A percentile compares a stretch with the other conserved stretches of the same genome.
Conservation (phyloP, 2,888 invertebrate genomes). For the Pyrgus malvae region DNA sequence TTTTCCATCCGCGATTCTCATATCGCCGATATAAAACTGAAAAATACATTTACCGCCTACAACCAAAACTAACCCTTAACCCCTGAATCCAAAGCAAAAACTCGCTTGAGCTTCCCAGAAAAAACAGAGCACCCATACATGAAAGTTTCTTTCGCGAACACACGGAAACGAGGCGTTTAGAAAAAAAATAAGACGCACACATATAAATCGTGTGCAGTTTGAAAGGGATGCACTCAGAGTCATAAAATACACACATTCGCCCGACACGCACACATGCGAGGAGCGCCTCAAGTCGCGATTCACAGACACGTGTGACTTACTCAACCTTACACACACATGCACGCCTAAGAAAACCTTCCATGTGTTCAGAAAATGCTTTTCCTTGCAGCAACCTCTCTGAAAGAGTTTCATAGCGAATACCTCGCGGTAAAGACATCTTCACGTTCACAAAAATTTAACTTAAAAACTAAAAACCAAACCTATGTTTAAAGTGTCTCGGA, state of each 20-base stretch:
- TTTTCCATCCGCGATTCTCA: slow-evolving; percentile 81
- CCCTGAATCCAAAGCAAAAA: slow-evolving; percentile 38
- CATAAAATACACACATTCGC: slow-evolving; percentile 74
- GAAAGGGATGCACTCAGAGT: slow-evolving; percentile 82
- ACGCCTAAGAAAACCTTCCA: slow-evolving; percentile 69
- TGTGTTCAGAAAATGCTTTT: slow-evolving; percentile 81
- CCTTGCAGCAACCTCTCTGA: slow-evolving; percentile 81
- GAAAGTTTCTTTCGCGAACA: slow-evolving; percentile 57
- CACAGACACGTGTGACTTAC: slow-evolving; percentile 52
- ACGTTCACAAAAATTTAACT: slow-evolving; percentile 60
- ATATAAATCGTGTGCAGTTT: slow-evolving; percentile 79
- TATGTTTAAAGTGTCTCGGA: slow-evolving; percentile 30
- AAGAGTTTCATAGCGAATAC: slow-evolving; percentile 82
- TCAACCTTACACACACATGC: slow-evolving; percentile 58
- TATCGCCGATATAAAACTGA: slow-evolving; percentile 82
- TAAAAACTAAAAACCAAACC: slow-evolving; percentile 32
- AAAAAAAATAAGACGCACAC: slow-evolving; percentile 79
- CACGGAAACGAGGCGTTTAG: slow-evolving; percentile 65
- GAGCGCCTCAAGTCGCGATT: slow-evolving; percentile 52
- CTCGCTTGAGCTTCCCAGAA: slow-evolving; percentile 41
- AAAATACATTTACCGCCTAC: slow-evolving; percentile 69
- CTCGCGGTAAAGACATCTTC: slow-evolving; percentile 80
- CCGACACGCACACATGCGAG: slow-evolving; percentile 37
- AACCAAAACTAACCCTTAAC: slow-evolving; percentile 46
- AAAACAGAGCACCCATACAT: slow-evolving; percentile 72